Conservation (phyloP, 2,888 invertebrate species). For the Smittia sp. region DNA sequence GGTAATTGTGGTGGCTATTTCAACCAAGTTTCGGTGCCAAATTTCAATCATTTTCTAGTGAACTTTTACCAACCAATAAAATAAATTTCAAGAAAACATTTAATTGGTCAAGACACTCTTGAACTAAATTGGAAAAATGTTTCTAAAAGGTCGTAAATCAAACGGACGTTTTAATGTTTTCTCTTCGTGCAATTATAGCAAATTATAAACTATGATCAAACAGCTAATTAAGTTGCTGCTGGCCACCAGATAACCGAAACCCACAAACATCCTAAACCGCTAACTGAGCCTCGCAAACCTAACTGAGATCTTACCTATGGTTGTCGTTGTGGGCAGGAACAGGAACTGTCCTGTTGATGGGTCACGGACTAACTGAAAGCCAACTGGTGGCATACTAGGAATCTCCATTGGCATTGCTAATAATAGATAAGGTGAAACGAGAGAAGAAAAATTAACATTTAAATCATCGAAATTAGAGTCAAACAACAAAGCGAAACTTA, state of each 20-base stretch:
- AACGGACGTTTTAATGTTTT: too few species aligned
- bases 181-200: too few species aligned
- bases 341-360: slow-evolving; percentile 80
- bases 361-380: slow-evolving; percentile 83
- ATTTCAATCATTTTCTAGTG: too few species aligned
- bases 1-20: too few species aligned
- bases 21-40: too few species aligned
- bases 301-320: slow-evolving; percentile 54
- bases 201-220: too few species aligned
- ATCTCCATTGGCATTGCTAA: slow-evolving; percentile 72
- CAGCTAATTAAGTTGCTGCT: too few species aligned
- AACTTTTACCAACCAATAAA: too few species aligned
- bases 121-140: too few species aligned
- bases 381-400: slow-evolving; percentile 67
- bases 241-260: not conserved
- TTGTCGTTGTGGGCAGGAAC: slow-evolving; percentile 67
- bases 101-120: too few species aligned
- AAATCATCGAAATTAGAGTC: slow-evolving; percentile 15
- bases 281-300: not conserved
- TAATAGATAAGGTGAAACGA: slow-evolving; percentile 45
- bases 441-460: slow-evolving; percentile 37
- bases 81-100: too few species aligned
- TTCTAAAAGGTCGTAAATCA: too few species aligned
- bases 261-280: not conserved
- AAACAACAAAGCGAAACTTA: not conserved